Evolutionary conservation across 2,797 vertebrate genomes (phyloP), one percentile per base, ranked within the genome.

Genomic region (Propithecus perrieri): DNA sequence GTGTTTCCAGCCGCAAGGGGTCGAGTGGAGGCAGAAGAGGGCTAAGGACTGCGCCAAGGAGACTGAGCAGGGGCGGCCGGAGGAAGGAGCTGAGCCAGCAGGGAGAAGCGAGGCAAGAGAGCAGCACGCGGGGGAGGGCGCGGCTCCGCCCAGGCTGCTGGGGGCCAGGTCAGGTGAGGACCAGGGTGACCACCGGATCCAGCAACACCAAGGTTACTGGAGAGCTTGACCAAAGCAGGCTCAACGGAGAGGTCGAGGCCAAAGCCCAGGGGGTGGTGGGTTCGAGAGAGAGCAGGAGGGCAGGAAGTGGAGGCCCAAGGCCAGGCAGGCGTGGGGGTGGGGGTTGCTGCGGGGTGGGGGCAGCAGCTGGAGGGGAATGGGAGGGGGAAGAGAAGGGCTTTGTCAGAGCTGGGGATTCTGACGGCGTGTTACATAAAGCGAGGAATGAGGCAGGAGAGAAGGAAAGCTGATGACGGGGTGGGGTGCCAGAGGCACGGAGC

Each of bases 101-200:
- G n/a, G 30, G 38, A 38, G 48, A 24, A 26, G 80, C 20, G 59
- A 18, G 17, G 1, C 13, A 61, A 80, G 80, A 26, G 7, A 33
- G 10, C 63, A 4, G 10, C 59, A 20, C 33, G 8, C 17, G 14
- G 9, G 3, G 28, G 17, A 7, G 50, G 18, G 11, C 0, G n/a
- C 0, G 0, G n/a, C 35, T 67, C 48, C 2, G 18, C 26, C 84
- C 3, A 0, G 71, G 30, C 41, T 38, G 67, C 12, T 3, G 57
- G 5, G 38, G 30, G 55, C 61, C 61, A 4, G 92, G 85, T 15
- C 8, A 61, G 59, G 53, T 1, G 11, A 53, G 69, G 9, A 35
- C 76, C 57, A 8, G 72, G 4, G 2, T 8, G n/a, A 41, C 33
- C 1, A 0, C 1, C 11, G 1, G 18, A 1, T 10, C 18, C 1